Base-by-base conservation (phyloP, 1,140 invertebrate species). In the Drosophila parvula region DNA sequence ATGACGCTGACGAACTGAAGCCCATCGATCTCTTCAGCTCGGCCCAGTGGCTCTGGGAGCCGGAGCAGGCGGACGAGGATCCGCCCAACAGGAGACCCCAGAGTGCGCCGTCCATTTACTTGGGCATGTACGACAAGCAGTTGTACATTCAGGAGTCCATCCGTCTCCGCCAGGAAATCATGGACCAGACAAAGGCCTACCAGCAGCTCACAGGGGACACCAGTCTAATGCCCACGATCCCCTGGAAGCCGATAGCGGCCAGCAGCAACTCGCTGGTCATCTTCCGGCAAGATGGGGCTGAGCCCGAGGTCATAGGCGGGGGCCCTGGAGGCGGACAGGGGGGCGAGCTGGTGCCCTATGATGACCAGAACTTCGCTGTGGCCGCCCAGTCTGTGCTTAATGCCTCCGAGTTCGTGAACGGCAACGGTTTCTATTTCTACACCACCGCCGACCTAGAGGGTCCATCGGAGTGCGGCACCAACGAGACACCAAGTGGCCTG, bases 121-220 rank as follows among this genome's bases (percentile, higher is more conserved):
- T 98, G 38, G 97, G 97, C 44, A 96, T 96, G 93, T 96, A 98
- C 92, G 94, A 97, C 32, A 95, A 95, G 59, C 92, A 96, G 93
- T 90, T 96, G 8, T 97, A 97, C 79, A 95, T 97, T 71, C 96
- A 97, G 63, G 91, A 92, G 60, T 92, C 91, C 0, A 80, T 73
- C 81, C 92, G 90, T 27, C 68, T 81, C 88, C 91, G 92, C 48
- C 74, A 74, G 78, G 92, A 78, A 92, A 90, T 92, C 28, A 60
- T 82, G 81, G 84, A 76, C 80, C 67, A 70, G 48, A 78, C 85
- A 32, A 73, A 74, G 53, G 76, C 78, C 9, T 79, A 85, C 34
- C 83, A 80, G n/a, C 84, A 92, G 70, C 51, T 91, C 5, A 85
- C 92, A 7, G 91, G 93, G 50, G 91, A 91, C 38, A 77, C 64